These are phyloP conservation scores for Cherax quadricarinatus DNA, from an alignment of 1,140 invertebrate genomes.

Conservation along the genomic window DNA sequence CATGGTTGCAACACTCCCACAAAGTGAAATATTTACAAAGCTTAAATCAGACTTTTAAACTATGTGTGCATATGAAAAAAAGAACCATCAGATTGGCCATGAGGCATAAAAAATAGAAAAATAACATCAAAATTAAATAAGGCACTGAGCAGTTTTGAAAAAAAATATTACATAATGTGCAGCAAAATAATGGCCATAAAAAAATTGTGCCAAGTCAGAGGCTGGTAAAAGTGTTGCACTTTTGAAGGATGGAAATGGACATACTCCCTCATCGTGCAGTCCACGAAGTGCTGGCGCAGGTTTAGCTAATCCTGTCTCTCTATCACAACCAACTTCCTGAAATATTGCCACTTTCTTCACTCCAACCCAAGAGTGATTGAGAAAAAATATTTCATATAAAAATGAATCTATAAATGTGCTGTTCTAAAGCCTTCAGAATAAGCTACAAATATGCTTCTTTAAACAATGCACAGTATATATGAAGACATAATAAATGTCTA, in stretches of 20 bases:
- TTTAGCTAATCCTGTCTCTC: constrained; percentile 62
- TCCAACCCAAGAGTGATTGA: constrained; percentile 17
- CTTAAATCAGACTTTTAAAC: constrained; percentile 48
- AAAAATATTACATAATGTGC: constrained; percentile 56
- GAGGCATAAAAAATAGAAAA: constrained; percentile 49
- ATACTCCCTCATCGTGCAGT: constrained; percentile 64
- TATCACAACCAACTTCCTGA: constrained; percentile 70
- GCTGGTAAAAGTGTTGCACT: constrained; percentile 69
- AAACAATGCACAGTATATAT: too few relatives aligned
- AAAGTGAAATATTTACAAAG: constrained; percentile 49
- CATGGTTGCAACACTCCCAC: constrained; percentile 55
- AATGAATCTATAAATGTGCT: background rate
- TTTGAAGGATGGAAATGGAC: constrained; percentile 56
- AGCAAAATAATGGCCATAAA: constrained; percentile 58
- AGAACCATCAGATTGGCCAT: constrained; percentile 43
- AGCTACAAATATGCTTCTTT: too few relatives aligned
- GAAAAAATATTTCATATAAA: background rate
- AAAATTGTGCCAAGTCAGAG: constrained; percentile 49
- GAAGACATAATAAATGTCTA: too few relatives aligned
- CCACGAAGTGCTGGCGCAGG: constrained; percentile 45
- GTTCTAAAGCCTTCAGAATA: too few relatives aligned
- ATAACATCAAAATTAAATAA: constrained; percentile 41
- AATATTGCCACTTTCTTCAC: constrained; percentile 67
- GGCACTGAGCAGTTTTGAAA: constrained; percentile 57
- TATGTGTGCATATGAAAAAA: constrained; percentile 54